Evolutionary conservation across 2,888 invertebrate species (phyloP).

Genomic region (Volucella bombylans): DNA sequence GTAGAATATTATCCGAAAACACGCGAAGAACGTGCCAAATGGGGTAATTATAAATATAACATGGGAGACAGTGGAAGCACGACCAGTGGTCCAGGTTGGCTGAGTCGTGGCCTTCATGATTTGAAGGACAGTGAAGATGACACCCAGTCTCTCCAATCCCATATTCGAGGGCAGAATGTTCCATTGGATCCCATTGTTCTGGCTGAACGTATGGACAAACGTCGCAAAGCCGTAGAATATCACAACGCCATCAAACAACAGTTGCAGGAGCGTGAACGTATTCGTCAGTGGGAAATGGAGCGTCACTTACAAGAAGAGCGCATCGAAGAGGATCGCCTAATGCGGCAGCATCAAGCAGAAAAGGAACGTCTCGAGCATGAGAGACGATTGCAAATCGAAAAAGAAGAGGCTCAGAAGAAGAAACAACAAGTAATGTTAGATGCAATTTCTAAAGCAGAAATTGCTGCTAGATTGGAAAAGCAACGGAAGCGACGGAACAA

Average conservation of each 20-base stretch:
- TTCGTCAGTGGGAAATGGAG: conserved; percentile 90
- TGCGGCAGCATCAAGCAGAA: conserved; percentile 88
- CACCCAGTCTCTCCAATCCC: conserved; percentile 82
- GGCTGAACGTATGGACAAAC: conserved; percentile 91
- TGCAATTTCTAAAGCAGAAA: conserved; percentile 90
- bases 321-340: conserved; percentile 90
- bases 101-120: conserved; percentile 83
- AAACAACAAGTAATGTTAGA: conserved; percentile 89
- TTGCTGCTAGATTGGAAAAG: conserved; percentile 87
- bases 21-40: conserved; percentile 86
- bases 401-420: conserved; percentile 87
- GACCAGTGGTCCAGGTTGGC: conserved; percentile 83
- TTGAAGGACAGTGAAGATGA: conserved; percentile 83
- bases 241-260: conserved; percentile 93
- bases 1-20: conserved; percentile 80
- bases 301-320: conserved; percentile 89
- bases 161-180: conserved; percentile 92
- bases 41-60: conserved; percentile 85
- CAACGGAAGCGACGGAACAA: conserved; percentile 83
- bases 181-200: conserved; percentile 90
- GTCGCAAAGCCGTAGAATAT: conserved; percentile 92
- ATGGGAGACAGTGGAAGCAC: conserved; percentile 79
- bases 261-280: conserved; percentile 90
- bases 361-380: conserved; percentile 88
- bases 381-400: conserved; percentile 86